Base-by-base conservation (phyloP, 2,797 vertebrate genomes). In the Rhinella marina region DNA sequence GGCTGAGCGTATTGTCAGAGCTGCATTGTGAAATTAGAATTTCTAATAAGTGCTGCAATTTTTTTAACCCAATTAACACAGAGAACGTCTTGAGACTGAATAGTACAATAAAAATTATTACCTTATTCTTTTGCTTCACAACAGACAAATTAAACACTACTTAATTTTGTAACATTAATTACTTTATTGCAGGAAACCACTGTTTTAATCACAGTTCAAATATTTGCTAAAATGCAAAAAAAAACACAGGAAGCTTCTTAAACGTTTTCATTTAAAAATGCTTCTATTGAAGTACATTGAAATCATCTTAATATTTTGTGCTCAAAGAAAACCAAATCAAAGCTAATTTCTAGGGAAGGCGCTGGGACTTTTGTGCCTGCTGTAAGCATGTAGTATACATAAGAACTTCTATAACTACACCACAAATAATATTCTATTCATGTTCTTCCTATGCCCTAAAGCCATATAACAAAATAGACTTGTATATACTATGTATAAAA, bases 41-140 rank as follows among this genome's bases (percentile, higher is more conserved):
- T 96, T 96, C 94, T 96, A 96, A 96, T 96, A 96, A 95, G 95
- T 94, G 93, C 95, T 94, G 96, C 95, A 95, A 95, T 96, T 96
- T 89, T 95, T 95, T 96, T 96, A 95, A 96, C 95, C 94, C 94
- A 96, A 96, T 96, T 96, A 96, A 95, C 94, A 95, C 94, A 94
- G 94, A 94, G 94, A 95, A 95, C 95, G 96, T 96, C 95, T 95
- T 95, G 94, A 95, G 94, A 94, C 94, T 95, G 95, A 96, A 96
- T 95, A 95, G 94, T 95, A 95, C 95, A 96, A 96, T 96, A 96
- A 95, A 95, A 95, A 95, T 95, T 95, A 96, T 95, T 95, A 95
- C 95, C 94, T 95, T 96, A 95, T 96, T 96, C 94, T 94, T 95
- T 94, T 95, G 94, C 95, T 95, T 94, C 95, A 95, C 94, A 96